A percentile compares a stretch with the other conserved stretches of the same genome.
phyloP scores from a whole-genome alignment of 2,113 vertebrate genomes.

The Atractosteus spatula region DNA sequence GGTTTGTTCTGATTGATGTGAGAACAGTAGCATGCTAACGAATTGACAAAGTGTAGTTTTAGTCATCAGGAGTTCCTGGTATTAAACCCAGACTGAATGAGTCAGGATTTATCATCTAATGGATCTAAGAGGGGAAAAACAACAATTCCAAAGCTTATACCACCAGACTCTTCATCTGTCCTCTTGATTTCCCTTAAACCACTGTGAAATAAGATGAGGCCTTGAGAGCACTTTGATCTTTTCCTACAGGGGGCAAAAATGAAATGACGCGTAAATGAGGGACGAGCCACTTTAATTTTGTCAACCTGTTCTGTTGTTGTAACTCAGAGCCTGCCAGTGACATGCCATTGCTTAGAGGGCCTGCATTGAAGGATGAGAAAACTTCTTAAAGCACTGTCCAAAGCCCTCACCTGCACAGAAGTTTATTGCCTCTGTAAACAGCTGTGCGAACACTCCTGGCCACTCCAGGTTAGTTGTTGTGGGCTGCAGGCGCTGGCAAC shows the following conservation, averaged over 20 bases:
- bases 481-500: conserved; percentile 10
- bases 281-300: conserved; percentile 72
- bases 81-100: conserved; percentile 39
- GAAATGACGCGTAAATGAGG: conserved; percentile 72
- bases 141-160: conserved; percentile 61
- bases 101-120: conserved; percentile 61
- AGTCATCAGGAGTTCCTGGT: conserved; percentile 48
- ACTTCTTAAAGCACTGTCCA: conserved; percentile 63
- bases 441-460: conserved; percentile 58
- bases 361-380: conserved; percentile 46
- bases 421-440: conserved; percentile 60
- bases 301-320: conserved; percentile 72
- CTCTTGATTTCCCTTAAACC: conserved; percentile 61
- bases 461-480: conserved; percentile 45
- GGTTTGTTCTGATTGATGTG: conserved; percentile 10
- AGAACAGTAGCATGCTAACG: neutral
- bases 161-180: conserved; percentile 69
- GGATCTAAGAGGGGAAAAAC: conserved; percentile 52
- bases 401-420: conserved; percentile 58
- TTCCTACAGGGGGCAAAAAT: conserved; percentile 69
- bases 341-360: conserved; percentile 69
- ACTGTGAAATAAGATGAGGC: conserved; percentile 64
- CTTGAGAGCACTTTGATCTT: conserved; percentile 76
- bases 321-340: conserved; percentile 66
- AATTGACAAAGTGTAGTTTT: conserved; percentile 13